phyloP scores from a whole-genome alignment of 1,140 invertebrate genomes.

The Chymomyza costata region DNA sequence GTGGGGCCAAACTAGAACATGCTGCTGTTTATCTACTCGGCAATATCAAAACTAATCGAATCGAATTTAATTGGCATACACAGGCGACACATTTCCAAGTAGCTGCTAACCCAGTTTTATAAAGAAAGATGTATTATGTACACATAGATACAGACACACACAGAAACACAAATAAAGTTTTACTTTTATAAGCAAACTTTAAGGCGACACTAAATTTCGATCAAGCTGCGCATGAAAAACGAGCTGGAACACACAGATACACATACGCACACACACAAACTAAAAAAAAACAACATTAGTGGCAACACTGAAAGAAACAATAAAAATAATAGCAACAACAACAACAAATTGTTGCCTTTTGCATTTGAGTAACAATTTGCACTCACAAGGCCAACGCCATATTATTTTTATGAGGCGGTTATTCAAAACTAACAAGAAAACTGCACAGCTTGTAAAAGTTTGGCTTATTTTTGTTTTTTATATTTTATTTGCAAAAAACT shows the following conservation, averaged over 20 bases:
- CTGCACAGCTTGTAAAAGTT: slow-evolving; percentile 29
- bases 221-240: slow-evolving; percentile 38
- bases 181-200: slow-evolving; percentile 15
- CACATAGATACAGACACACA: too few relatives aligned
- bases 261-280: too few relatives aligned
- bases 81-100: slow-evolving; percentile 26
- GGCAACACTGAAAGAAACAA: background rate
- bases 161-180: too few relatives aligned
- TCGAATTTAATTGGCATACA: slow-evolving; percentile 55
- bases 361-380: slow-evolving; percentile 35
- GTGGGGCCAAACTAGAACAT: too few relatives aligned
- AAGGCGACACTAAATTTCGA: slow-evolving; percentile 39
- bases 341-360: background rate
- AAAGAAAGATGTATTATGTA: too few relatives aligned
- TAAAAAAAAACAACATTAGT: too few relatives aligned
- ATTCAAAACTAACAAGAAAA: slow-evolving; percentile 48
- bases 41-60: slow-evolving; percentile 44
- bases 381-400: slow-evolving; percentile 51
- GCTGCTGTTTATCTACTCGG: too few relatives aligned
- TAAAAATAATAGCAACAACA: slow-evolving; percentile 5
- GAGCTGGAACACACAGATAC: too few relatives aligned
- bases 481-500: too few relatives aligned
- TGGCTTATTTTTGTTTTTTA: slow-evolving; percentile 18
- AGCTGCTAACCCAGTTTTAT: slow-evolving; percentile 25
- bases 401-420: slow-evolving; percentile 58